Evolutionary conservation across 1,140 invertebrate genomes (phyloP), one percentile per base, ranked within the genome.

Genomic region (Euborellia annulipes): DNA sequence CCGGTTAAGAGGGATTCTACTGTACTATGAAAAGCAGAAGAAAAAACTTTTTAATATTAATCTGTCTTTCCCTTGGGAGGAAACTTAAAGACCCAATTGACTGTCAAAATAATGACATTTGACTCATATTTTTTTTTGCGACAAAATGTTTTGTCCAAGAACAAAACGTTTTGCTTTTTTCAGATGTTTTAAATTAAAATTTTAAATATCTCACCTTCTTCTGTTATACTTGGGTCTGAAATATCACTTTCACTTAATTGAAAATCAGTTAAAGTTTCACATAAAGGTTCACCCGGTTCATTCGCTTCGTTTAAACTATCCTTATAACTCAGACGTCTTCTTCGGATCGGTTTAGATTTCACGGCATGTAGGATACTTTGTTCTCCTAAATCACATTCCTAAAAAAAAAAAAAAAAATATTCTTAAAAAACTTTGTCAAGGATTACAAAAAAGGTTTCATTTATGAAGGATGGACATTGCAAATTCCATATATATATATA

Each of bases 371-470:
- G 63, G 48, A 82, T 71, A 62, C 82, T 88, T 58, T 83, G 76
- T 58, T 86, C 75, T 1, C 84, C 84, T 32, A 88, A 69, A 69
- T 88, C 82, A 63, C 83, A 88, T 55, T 85, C 76, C 78, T 85
- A 54, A 39, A 65, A 53, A 50, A 47, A 43, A 6, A 4, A 38
- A 38, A 20, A 38, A 20, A 17, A 38, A 34, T 34, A 34, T 34
- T 34, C n/a, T 9, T 9, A 34, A 34, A n/a, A 34, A n/a, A 34
- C n/a, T 14, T 34, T 34, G 32, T 34, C 32, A 9, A 34, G 14
- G 32, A 9, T 14, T 9, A n/a, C 9, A 9, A 34, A n/a, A n/a
- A 34, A 34, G 32, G 32, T 34, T 34, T 9, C 9, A 34, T 9
- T 9, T 14, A 9, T 34, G 32, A 34, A 9, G 32, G 32, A 9